Evolutionary conservation across 1,140 invertebrate genomes (phyloP).

Genomic region (Macrobrachium nipponense): DNA sequence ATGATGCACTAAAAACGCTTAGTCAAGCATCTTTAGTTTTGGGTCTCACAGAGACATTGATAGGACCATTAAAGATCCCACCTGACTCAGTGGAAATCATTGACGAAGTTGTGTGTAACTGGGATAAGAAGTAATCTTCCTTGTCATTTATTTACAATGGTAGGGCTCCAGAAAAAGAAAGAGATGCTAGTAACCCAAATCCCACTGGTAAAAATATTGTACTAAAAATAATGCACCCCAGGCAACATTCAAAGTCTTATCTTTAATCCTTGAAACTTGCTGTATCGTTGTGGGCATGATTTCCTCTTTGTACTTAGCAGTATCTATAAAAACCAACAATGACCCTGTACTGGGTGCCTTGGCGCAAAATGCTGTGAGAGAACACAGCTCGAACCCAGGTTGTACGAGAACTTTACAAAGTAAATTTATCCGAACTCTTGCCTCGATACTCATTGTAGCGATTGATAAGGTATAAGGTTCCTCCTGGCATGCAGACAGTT

Average conservation of each 20-base stretch:
- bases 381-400: conserved; percentile 75
- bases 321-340: conserved; percentile 77
- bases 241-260: conserved; percentile 75
- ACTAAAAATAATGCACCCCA: too few species aligned
- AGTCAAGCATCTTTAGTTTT: too few species aligned
- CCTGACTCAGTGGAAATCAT: conserved; percentile 38
- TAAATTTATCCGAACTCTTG: conserved; percentile 79
- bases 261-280: conserved; percentile 78
- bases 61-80: conserved; percentile 42
- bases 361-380: conserved; percentile 78
- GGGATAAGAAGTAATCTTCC: conserved; percentile 25
- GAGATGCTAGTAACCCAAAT: background rate
- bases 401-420: conserved; percentile 76
- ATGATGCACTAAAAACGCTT: too few species aligned
- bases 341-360: conserved; percentile 77
- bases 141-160: background rate
- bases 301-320: conserved; percentile 78
- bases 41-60: too few species aligned
- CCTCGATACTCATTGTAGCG: conserved; percentile 75
- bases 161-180: background rate
- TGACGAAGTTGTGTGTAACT: conserved; percentile 33
- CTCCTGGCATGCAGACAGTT: conserved; percentile 70
- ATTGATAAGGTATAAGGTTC: conserved; percentile 65
- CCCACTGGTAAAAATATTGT: too few species aligned
- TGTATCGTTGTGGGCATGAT: conserved; percentile 77